Conservation (phyloP, 2,888 invertebrate species). For the Tenthredo notha region DNA sequence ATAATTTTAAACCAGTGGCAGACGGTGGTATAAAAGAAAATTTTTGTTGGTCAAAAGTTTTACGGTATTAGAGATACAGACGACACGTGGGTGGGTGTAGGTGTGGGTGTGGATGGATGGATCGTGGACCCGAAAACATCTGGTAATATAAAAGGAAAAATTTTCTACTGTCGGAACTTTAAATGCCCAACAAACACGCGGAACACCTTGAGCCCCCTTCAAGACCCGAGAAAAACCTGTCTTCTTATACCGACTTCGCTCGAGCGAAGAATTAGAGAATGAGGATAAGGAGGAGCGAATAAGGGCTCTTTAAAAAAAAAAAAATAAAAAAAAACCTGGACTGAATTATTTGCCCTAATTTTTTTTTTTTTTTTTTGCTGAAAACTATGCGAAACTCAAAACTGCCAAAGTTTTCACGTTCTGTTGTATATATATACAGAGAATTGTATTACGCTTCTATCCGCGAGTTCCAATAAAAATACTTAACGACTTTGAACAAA, state of each 20-base stretch:
- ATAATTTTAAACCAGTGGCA: no score
- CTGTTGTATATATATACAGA: no score
- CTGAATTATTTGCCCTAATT: neutral
- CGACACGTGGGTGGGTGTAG: slow-evolving; percentile 35
- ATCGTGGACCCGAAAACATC: neutral
- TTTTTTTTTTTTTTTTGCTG: neutral
- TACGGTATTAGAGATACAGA: neutral
- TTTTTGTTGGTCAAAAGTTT: neutral
- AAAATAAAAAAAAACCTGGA: no score
- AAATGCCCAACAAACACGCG: neutral
- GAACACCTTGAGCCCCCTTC: slow-evolving; percentile 44
- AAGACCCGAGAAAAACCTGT: slow-evolving; percentile 13
- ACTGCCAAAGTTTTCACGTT: neutral
- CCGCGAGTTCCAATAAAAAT: neutral
- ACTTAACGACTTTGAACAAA: neutral
- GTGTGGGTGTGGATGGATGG: slow-evolving; percentile 48
- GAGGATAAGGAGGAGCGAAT: neutral
- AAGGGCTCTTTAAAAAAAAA: slow-evolving; percentile 3
- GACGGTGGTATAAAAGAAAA: no score
- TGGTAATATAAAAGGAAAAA: neutral
- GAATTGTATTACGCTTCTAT: no score
- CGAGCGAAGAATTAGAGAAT: neutral
- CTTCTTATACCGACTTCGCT: neutral
- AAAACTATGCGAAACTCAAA: neutral
- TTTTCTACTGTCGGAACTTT: neutral